Percentiles rank a stretch among this genome's conserved stretches.
phyloP scores from a whole-genome alignment of 2,113 vertebrate genomes.

The Quiscalus mexicanus region DNA sequence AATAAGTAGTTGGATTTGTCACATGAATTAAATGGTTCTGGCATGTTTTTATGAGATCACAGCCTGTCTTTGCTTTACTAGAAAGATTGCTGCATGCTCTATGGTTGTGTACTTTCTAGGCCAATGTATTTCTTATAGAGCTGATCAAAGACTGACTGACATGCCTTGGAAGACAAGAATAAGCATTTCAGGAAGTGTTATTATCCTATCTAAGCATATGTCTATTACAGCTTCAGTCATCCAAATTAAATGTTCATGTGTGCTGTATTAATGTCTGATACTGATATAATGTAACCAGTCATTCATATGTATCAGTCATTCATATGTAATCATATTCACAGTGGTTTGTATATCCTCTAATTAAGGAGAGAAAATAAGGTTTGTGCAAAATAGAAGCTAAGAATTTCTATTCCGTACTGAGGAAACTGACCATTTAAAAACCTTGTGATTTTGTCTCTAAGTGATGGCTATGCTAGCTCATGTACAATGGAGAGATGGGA shows the following conservation, averaged over 20 bases:
- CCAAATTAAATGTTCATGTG: neutral
- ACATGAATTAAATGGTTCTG: neutral
- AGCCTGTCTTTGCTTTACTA: slow-evolving; percentile 2
- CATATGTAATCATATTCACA: neutral
- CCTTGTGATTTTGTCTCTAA: neutral
- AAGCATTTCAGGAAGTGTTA: neutral
- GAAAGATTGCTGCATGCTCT: neutral
- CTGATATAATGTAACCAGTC: neutral
- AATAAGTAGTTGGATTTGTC: neutral
- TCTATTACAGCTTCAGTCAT: neutral
- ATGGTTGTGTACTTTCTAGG: neutral
- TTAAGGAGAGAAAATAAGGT: neutral
- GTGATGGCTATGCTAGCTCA: neutral
- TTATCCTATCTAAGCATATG: neutral
- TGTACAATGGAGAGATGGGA: neutral
- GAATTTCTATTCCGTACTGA: neutral
- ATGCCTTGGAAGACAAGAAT: slow-evolving; percentile 1
- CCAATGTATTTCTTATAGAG: neutral
- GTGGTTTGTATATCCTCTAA: neutral
- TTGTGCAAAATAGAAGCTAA: neutral
- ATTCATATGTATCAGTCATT: neutral
- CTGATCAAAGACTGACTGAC: neutral
- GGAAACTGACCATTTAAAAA: neutral
- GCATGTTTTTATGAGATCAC: slow-evolving; percentile 5
- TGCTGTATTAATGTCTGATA: neutral